These are phyloP conservation scores for Triplophysa yarkandensis DNA, from an alignment of 2,797 vertebrate species.

Conservation along the genomic window DNA sequence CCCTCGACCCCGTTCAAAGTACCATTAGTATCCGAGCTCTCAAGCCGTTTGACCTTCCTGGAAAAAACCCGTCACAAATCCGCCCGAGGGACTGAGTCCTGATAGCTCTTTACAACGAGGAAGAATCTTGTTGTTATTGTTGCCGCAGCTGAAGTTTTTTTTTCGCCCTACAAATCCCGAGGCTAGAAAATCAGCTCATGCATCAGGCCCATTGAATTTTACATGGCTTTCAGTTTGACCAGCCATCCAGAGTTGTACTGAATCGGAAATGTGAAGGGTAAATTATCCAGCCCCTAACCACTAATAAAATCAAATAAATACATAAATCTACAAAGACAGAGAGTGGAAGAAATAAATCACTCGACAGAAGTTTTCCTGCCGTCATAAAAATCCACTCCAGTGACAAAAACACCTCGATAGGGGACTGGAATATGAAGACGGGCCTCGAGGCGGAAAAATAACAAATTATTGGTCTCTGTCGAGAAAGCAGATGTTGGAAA, in stretches of 20 bases:
- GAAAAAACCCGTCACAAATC: slow-evolving; percentile 67
- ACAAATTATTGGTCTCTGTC: slow-evolving; percentile 60
- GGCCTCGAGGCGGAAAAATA: slow-evolving; percentile 61
- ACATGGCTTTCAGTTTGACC: slow-evolving; percentile 68
- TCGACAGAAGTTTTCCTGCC: slow-evolving; percentile 68
- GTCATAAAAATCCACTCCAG: slow-evolving; percentile 63
- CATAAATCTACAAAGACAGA: slow-evolving; percentile 60
- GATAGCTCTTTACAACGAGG: slow-evolving; percentile 63
- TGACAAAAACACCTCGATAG: slow-evolving; percentile 65
- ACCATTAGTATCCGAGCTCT: slow-evolving; percentile 66
- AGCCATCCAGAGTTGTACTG: slow-evolving; percentile 62
- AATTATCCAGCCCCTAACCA: slow-evolving; percentile 63
- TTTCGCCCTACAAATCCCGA: slow-evolving; percentile 64
- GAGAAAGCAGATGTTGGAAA: slow-evolving; percentile 69
- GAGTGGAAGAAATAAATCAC: slow-evolving; percentile 38
- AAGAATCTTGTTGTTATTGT: slow-evolving; percentile 68
- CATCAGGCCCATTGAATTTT: slow-evolving; percentile 73
- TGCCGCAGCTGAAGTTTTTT: slow-evolving; percentile 36
- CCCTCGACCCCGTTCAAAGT: slow-evolving; percentile 23
- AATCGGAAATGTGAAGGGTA: slow-evolving; percentile 68
- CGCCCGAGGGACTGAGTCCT: slow-evolving; percentile 53
- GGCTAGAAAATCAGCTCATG: slow-evolving; percentile 60
- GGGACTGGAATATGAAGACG: slow-evolving; percentile 64
- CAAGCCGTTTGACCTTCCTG: slow-evolving; percentile 63
- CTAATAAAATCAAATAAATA: slow-evolving; percentile 75